Conservation (phyloP, 2,888 invertebrate species). For the Emesis russula region DNA sequence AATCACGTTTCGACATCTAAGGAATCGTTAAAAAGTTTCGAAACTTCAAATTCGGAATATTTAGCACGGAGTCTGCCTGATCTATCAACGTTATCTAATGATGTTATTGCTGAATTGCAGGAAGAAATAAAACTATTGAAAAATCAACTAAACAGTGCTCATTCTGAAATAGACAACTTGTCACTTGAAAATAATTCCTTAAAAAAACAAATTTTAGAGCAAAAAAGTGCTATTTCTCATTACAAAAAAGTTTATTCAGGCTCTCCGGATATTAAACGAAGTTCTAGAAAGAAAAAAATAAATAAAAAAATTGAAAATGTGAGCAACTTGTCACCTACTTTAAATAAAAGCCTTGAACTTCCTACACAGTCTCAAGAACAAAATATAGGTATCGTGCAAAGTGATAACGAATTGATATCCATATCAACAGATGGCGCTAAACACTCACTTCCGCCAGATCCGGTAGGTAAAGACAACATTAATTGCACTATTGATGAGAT, state of each 20-base stretch:
- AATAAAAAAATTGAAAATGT: too few species aligned
- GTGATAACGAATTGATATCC: too few species aligned
- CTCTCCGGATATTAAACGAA: not conserved
- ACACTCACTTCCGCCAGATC: too few species aligned
- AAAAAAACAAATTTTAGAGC: not conserved
- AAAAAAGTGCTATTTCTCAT: not conserved
- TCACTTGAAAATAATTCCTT: not conserved
- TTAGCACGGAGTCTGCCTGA: not conserved
- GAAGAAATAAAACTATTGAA: not conserved
- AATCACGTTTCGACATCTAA: not conserved
- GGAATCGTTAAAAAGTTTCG: not conserved
- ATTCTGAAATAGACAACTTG: not conserved
- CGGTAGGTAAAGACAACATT: too few species aligned
- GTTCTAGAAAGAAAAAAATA: not conserved
- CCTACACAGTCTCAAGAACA: too few species aligned
- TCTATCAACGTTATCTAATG: not conserved
- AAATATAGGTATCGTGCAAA: too few species aligned
- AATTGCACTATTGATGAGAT: not conserved
- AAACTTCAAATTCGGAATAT: not conserved
- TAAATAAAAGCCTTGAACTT: too few species aligned
- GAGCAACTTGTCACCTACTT: too few species aligned
- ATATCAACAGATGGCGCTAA: too few species aligned
- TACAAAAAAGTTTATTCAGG: too few species aligned
- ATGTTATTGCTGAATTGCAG: not conserved
- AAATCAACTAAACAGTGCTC: not conserved